Evolutionary conservation across 2,113 vertebrate species (phyloP), one percentile per base, ranked within the genome.

Genomic region (Corythaeola cristata): DNA sequence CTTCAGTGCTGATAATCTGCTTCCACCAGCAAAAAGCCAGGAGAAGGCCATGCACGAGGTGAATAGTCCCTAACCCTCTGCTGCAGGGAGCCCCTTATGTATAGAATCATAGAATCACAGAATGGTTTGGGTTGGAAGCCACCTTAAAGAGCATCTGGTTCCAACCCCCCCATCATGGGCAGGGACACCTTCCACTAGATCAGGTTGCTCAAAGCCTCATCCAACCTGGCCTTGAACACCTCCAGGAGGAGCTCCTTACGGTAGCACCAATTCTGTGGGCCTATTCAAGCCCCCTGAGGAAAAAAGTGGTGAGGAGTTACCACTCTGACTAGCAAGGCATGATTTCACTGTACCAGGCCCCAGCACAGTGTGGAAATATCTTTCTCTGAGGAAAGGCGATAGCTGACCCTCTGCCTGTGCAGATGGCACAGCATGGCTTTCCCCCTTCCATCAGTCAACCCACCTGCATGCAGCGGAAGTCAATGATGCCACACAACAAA

Each of bases 361-460:
- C 27, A 72, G 78, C n/a, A 35, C 47, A 47, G 17, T 3, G 2
- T 0, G 52, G 60, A 85, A 90, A 62, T 67, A 6, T 20, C 21
- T 47, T 59, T 59, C 49, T 83, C 32, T 69, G 68, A n/a, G 20
- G 58, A 33, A 67, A 71, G 79, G 39, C 55, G 19, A 32, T n/a
- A 53, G 45, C 11, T 62, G 22, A 37, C 9, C 17, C 41, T 33
- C 28, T 30, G 1, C 35, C 47, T 24, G 12, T 45, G 53, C 63
- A 4, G 2, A 2, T 56, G 53, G 20, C 37, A 27, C 52, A 22
- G 26, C n/a, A 50, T 2, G 5, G 27, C 37, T 33, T 53, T 16
- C 6, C 2, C 6, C 11, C 1, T 7, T 56, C 7, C 8, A 1
- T 39, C 69, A 35, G 23, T 7, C 35, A 53, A 12, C 5, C 6